Evolutionary conservation across 2,888 invertebrate genomes (phyloP).

Genomic region (Andrena trimmerana): DNA sequence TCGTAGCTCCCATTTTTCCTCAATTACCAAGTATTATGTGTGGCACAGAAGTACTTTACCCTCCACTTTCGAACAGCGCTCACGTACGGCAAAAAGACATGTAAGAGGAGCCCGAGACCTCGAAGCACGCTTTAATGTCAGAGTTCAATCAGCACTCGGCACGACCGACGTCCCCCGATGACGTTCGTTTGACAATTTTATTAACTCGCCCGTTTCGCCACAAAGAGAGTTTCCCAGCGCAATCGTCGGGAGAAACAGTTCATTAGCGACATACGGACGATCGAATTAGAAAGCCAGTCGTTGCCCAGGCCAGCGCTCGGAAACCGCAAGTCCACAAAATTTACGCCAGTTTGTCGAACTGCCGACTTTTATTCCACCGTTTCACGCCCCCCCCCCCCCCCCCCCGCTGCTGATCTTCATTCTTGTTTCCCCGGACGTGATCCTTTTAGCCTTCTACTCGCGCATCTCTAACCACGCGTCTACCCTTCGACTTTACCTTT

Average conservation of each 20-base stretch:
- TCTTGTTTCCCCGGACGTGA: slow-evolving; percentile 2
- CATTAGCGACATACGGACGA: slow-evolving; percentile 62
- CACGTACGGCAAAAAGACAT: not conserved
- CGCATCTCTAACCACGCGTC: not conserved
- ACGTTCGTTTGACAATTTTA: slow-evolving; percentile 60
- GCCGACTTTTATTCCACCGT: slow-evolving; percentile 27
- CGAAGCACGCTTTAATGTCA: slow-evolving; percentile 43
- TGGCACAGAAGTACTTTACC: no score
- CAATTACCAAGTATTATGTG: no score
- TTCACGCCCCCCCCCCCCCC: slow-evolving; percentile 11
- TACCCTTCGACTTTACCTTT: not conserved
- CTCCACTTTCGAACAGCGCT: not conserved
- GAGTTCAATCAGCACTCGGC: slow-evolving; percentile 21
- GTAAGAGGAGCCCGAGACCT: not conserved
- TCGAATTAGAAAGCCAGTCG: slow-evolving; percentile 68
- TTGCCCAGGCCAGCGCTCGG: slow-evolving; percentile 53
- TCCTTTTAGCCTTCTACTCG: slow-evolving; percentile 4
- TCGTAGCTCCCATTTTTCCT: no score
- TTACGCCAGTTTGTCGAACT: slow-evolving; percentile 44
- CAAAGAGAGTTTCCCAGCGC: slow-evolving; percentile 53
- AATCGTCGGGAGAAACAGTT: slow-evolving; percentile 59
- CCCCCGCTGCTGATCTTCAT: slow-evolving; percentile 23
- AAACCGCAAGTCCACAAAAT: slow-evolving; percentile 63
- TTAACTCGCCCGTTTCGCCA: slow-evolving; percentile 33
- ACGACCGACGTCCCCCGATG: slow-evolving; percentile 26